Percentiles rank a stretch among this genome's conserved stretches.
phyloP scores from a whole-genome alignment of 1,140 invertebrate species.

The Druon quercuslanigerum region DNA sequence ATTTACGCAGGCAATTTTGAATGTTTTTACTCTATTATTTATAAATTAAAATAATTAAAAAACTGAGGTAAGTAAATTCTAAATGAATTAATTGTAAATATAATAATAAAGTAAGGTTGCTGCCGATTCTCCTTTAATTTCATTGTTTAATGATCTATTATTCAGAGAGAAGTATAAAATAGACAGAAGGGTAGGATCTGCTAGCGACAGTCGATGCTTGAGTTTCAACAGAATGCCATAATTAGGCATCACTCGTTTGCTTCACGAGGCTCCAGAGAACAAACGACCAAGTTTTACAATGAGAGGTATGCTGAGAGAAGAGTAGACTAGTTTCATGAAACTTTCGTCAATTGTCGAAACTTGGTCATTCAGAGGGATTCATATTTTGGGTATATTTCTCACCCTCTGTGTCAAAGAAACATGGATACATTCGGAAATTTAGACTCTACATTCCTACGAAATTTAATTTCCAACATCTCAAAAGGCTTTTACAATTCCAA shows the following conservation, averaged over 20 bases:
- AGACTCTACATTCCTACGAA: no score
- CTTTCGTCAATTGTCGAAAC: conserved; percentile 49
- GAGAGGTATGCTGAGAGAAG: conserved; percentile 43
- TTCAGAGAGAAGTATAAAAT: neutral
- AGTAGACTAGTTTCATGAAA: conserved; percentile 47
- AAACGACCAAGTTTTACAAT: conserved; percentile 54
- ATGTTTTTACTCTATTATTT: conserved; percentile 28
- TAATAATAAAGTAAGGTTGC: no score
- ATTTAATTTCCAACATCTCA: no score
- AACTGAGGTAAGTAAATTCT: neutral
- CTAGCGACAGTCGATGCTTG: conserved; percentile 26
- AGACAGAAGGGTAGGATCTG: conserved; percentile 20
- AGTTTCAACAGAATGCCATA: conserved; percentile 42
- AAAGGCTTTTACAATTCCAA: no score
- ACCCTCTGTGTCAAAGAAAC: no score
- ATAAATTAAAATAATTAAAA: neutral
- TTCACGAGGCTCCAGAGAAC: conserved; percentile 41
- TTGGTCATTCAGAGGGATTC: conserved; percentile 45
- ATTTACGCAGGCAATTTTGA: conserved; percentile 66
- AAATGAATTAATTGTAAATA: neutral
- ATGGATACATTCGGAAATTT: no score
- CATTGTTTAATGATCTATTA: neutral
- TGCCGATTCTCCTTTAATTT: no score
- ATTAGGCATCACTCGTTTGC: conserved; percentile 39
- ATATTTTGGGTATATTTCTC: conserved; percentile 35